These are phyloP conservation scores for Orchestes rusci DNA, from an alignment of 2,888 invertebrate genomes.

Conservation along the genomic window DNA sequence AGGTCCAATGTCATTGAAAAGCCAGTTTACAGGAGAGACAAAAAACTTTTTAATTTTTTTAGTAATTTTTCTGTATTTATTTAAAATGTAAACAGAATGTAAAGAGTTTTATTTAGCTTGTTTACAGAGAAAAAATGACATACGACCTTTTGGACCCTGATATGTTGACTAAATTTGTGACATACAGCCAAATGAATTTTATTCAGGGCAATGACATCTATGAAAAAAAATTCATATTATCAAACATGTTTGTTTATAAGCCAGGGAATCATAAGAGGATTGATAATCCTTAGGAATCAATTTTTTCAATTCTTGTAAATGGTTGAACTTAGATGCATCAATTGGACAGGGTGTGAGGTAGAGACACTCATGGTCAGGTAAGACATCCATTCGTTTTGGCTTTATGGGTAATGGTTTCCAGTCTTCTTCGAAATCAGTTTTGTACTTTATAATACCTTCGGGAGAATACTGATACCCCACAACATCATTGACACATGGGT, in stretches of 20 bases:
- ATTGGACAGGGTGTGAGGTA: constrained; percentile 14
- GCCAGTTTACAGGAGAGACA: constrained; percentile 4
- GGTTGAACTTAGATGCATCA: constrained; percentile 4
- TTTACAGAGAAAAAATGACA: constrained; percentile 1
- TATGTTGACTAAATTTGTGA: background rate
- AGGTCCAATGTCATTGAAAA: constrained; percentile 2
- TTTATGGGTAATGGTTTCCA: constrained; percentile 14
- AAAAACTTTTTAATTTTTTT: background rate
- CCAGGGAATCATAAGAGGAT: constrained; percentile 9
- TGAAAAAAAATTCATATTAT: background rate
- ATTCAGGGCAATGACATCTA: background rate
- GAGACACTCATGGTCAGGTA: constrained; percentile 4
- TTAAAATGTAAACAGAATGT: background rate
- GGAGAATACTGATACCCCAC: constrained; percentile 17
- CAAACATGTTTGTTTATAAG: constrained; percentile 4
- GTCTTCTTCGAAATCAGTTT: constrained; percentile 17
- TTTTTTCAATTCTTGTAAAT: constrained; percentile 21
- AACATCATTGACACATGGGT: constrained; percentile 24
- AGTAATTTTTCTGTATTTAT: background rate
- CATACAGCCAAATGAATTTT: constrained; percentile 1
- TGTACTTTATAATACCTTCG: constrained; percentile 18
- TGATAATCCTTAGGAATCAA: constrained; percentile 19
- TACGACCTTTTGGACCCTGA: background rate
- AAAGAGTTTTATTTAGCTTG: background rate
- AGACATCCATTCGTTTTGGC: constrained; percentile 3